Percentiles rank a stretch among this genome's conserved stretches.
These are phyloP conservation scores for Ailuropoda melanoleuca DNA, from an alignment of 2,113 vertebrate species.

Conservation along the genomic window DNA sequence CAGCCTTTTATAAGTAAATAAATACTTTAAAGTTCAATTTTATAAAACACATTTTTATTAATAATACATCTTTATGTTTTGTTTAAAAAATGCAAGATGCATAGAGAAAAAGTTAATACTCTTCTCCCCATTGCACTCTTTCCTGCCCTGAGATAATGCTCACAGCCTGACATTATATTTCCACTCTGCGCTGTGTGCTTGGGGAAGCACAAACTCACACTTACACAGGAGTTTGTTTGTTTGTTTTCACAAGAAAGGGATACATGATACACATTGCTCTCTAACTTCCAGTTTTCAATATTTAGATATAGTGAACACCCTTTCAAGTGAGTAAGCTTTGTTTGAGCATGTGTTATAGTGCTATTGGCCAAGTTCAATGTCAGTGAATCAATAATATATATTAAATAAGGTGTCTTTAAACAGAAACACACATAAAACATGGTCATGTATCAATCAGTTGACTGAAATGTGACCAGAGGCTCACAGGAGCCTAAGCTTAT, in stretches of 20 bases:
- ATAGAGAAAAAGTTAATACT: background rate
- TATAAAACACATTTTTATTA: background rate
- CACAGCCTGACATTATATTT: background rate
- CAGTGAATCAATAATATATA: background rate
- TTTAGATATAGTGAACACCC: background rate
- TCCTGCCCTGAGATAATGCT: background rate
- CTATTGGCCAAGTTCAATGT: background rate
- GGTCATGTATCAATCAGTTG: background rate
- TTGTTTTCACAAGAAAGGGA: background rate
- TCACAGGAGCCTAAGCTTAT: background rate
- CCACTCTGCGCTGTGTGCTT: background rate
- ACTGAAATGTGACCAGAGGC: background rate
- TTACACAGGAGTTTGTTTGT: background rate
- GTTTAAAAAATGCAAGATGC: background rate
- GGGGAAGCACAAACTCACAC: background rate
- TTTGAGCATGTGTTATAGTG: background rate
- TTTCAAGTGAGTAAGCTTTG: background rate
- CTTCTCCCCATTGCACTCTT: background rate
- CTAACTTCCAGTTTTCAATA: background rate
- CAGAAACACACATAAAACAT: background rate
- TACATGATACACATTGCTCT: background rate
- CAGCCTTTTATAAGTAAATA: background rate
- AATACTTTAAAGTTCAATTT: slow-evolving; percentile 13
- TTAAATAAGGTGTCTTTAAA: background rate
- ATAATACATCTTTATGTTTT: background rate